Percentiles rank a stretch among this genome's conserved stretches.
phyloP scores from a whole-genome alignment of 2,888 invertebrate species.

The Apamea monoglypha region DNA sequence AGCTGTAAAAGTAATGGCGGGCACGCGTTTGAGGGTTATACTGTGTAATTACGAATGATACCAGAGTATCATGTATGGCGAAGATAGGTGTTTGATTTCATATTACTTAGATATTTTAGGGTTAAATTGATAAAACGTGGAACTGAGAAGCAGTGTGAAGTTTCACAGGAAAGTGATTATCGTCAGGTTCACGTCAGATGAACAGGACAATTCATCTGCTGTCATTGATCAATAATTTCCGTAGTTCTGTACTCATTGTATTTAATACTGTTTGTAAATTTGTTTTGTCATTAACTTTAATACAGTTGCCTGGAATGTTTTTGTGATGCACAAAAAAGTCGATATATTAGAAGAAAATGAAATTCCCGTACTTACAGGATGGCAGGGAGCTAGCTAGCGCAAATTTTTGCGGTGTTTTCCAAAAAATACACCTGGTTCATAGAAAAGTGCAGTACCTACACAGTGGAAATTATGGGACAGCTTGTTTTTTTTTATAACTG shows the following conservation, averaged over 20 bases:
- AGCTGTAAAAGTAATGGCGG: slow-evolving; percentile 79
- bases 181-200: not conserved
- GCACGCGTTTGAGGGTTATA: slow-evolving; percentile 75
- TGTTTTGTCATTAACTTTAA: not conserved
- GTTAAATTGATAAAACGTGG: slow-evolving; percentile 23
- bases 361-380: too few species aligned
- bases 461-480: too few species aligned
- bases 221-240: not conserved
- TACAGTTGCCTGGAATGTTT: not conserved
- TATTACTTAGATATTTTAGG: slow-evolving; percentile 61
- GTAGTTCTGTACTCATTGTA: not conserved
- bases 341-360: not conserved
- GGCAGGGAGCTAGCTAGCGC: too few species aligned
- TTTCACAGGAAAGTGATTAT: not conserved
- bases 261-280: not conserved
- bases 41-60: slow-evolving; percentile 70
- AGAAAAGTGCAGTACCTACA: too few species aligned
- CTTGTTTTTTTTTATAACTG: too few species aligned
- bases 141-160: not conserved
- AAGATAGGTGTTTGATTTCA: slow-evolving; percentile 67
- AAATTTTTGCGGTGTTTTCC: too few species aligned
- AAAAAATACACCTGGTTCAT: too few species aligned
- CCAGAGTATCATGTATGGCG: slow-evolving; percentile 57
- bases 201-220: not conserved
- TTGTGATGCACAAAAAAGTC: not conserved